Base-by-base conservation (phyloP, 2,888 invertebrate genomes). In the Andricus quercusramuli region DNA sequence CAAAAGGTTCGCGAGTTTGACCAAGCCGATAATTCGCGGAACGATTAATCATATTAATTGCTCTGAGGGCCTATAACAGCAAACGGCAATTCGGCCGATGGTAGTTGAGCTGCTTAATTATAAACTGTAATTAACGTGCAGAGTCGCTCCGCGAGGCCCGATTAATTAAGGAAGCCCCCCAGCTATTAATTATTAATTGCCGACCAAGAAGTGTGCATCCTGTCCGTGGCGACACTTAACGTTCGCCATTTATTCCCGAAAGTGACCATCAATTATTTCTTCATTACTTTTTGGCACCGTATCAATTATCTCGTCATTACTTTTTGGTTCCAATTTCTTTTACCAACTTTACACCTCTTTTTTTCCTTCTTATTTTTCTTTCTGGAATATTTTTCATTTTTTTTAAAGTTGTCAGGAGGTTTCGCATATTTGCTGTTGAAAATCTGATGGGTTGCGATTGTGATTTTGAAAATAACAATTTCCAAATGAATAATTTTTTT, bases 31-130 rank as follows among this genome's bases (percentile, higher is more conserved):
- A 90, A 90, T 90, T 89, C 90, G 87, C 85, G 83, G 88, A 90
- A 89, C 91, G 89, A 91, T 91, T 90, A 90, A 91, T 91, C 91
- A 91, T 88, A 90, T 90, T 91, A 91, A 91, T 91, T 91, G 89
- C 90, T 82, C 82, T 78, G 81, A 79, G 84, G 80, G 74, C 81
- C 81, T 80, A 78, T 44, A 15, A 15, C 70, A 81, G 78, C 70
- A 79, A 83, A 70, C 68, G 70, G 82, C 66, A 67, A 78, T 79
- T 83, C 82, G 64, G 83, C 70, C 82, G 80, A 80, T 83, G 83
- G 84, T 86, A 87, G 87, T 89, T 88, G 84, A 87, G 89, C 88
- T 89, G 88, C 87, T 91, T 91, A 91, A 91, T 91, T 91, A 91
- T 91, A 91, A 91, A 91, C 91, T 91, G 91, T 91, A 91, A 91